Percentiles rank a stretch among this genome's conserved stretches.
Evolutionary conservation across 2,113 vertebrate species (phyloP).

Genomic region (Abramis brama): DNA sequence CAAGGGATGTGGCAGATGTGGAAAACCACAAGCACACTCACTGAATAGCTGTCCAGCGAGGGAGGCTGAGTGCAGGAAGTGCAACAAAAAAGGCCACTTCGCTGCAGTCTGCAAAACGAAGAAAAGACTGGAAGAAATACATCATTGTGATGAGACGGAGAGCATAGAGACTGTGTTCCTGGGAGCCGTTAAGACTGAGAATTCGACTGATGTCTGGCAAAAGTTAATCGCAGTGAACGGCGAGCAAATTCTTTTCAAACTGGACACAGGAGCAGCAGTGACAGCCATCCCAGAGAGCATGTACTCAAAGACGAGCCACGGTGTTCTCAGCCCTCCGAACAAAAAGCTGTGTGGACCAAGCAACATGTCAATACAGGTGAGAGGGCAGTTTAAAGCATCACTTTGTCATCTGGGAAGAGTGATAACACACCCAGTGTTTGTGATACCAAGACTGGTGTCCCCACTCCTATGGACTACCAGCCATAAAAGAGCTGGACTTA

Average conservation of each 20-base stretch:
- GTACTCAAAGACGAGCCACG: not conserved
- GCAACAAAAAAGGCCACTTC: not conserved
- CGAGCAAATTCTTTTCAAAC: not conserved
- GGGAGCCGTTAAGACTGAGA: not conserved
- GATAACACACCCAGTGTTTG: conserved; percentile 11
- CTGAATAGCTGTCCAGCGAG: not conserved
- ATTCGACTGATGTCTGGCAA: not conserved
- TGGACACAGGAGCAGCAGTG: not conserved
- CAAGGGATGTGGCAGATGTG: not conserved
- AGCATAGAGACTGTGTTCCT: not conserved
- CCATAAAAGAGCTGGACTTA: not conserved
- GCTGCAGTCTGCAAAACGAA: not conserved
- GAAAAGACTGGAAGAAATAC: not conserved
- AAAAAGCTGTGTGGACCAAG: conserved; percentile 2
- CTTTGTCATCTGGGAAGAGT: not conserved
- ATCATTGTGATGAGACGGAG: not conserved
- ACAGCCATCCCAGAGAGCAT: not conserved
- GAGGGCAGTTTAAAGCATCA: not conserved
- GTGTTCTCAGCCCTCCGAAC: not conserved
- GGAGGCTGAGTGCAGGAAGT: not conserved
- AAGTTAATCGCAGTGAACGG: not conserved
- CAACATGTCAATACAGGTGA: not conserved
- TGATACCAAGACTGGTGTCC: not conserved
- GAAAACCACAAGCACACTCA: not conserved
- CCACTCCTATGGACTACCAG: conserved; percentile 2